Evolutionary conservation across 1,140 invertebrate species (phyloP), one percentile per base, ranked within the genome.

Genomic region (Nephila pilipes): DNA sequence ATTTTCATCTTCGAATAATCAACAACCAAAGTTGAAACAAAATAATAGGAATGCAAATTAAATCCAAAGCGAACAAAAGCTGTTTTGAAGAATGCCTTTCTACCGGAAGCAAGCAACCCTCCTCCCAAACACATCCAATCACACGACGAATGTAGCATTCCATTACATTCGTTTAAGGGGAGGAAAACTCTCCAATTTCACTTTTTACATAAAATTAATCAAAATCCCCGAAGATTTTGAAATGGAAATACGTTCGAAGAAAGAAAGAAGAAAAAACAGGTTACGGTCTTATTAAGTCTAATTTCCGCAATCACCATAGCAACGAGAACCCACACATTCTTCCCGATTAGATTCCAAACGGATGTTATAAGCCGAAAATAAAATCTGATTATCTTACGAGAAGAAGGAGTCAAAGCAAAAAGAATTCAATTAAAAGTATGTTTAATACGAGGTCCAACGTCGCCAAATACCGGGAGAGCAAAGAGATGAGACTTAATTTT

Each of bases 241-340:
- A 65, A 25, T 8, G 63, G 25, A 65, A 65, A 65, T 14, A 14
- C 22, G 58, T 22, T 65, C 14, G 22, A 65, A 25, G 22, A 25
- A n/a, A 54, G 36, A 8, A 2, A 36, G 38, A 20, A 12, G 3
- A 81, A 46, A 81, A 81, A 81, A 54, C 16, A 16, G 46, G 12
- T 46, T 81, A 69, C 46, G 5, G 10, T 54, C 79, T 81, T 46
- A 81, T 38, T 81, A 81, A 81, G 79, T 81, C 79, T 81, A 81
- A 81, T 81, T 81, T 81, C 63, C 79, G 36, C 36, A 36, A 81
- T 81, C 79, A 22, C 79, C 79, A 81, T 81, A 81, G 79, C 79
- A 81, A 81, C 79, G 79, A 32, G 18, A 36, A 36, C 36, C 38
- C 79, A 36, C 36, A 8, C 79, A 36, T 54, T 81, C 46, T 22